Evolutionary conservation across 2,113 vertebrate genomes (phyloP).

Genomic region (Channa maculata): DNA sequence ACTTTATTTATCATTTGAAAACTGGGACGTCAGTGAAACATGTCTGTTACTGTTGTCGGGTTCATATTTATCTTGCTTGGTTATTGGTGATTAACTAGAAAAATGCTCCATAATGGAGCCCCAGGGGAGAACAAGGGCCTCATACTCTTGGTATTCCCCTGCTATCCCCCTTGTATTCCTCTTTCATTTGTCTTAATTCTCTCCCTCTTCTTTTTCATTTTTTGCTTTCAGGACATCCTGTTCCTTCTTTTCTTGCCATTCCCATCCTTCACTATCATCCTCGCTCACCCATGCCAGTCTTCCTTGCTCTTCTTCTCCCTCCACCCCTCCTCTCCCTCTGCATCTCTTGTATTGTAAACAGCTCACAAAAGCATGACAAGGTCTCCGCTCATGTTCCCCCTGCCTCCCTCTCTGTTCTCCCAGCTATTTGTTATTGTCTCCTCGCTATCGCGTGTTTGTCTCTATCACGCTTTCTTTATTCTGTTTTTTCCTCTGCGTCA

Average conservation of each 20-base stretch:
- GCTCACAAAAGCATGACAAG: constrained; percentile 91
- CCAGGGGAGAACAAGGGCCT: constrained; percentile 61
- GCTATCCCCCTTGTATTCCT: background rate
- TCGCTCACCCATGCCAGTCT: constrained; percentile 31
- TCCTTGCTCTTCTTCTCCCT: constrained; percentile 41
- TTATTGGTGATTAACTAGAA: constrained; percentile 66
- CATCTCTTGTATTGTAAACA: constrained; percentile 84
- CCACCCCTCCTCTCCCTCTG: constrained; percentile 59
- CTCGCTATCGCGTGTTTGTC: constrained; percentile 89
- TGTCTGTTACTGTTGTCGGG: constrained; percentile 46
- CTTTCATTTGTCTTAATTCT: constrained; percentile 24
- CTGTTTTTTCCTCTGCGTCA: constrained; percentile 79
- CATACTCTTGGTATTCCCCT: constrained; percentile 10
- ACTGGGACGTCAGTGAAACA: constrained; percentile 38
- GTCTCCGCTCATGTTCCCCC: constrained; percentile 89
- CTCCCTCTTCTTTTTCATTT: constrained; percentile 6
- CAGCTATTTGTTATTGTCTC: constrained; percentile 97
- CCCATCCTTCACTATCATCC: constrained; percentile 20
- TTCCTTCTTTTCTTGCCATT: constrained; percentile 11
- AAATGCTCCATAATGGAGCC: constrained; percentile 66
- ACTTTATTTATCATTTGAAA: constrained; percentile 22
- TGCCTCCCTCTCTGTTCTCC: constrained; percentile 85
- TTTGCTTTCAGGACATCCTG: constrained; percentile 6
- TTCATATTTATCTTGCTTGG: constrained; percentile 45
- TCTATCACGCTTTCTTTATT: constrained; percentile 78